Evolutionary conservation across 2,113 vertebrate genomes (phyloP).

Genomic region (Zosterops lateralis): DNA sequence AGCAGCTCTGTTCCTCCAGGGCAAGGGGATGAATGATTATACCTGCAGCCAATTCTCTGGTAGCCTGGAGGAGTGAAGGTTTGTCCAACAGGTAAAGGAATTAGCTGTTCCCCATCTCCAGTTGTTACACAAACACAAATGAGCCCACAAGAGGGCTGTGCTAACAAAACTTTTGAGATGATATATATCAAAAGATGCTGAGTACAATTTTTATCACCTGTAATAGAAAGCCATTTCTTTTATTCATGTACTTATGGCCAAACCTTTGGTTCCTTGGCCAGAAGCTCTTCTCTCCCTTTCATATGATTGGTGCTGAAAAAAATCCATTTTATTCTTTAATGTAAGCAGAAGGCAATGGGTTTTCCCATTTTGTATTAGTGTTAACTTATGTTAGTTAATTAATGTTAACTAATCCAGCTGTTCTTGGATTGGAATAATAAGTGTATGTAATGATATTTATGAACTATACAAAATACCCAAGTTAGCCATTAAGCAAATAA

Average conservation of each 20-base stretch:
- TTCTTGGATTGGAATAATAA: not conserved
- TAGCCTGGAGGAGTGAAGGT: not conserved
- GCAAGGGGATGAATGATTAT: slow-evolving; percentile 11
- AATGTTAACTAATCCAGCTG: not conserved
- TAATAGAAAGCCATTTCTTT: slow-evolving; percentile 14
- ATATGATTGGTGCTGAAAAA: not conserved
- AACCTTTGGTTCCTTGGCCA: not conserved
- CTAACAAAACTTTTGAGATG: slow-evolving; percentile 49
- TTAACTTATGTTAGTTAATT: not conserved
- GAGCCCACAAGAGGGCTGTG: slow-evolving; percentile 66
- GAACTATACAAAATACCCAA: not conserved
- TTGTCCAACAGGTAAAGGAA: slow-evolving; percentile 30
- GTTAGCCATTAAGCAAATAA: slow-evolving; percentile 9
- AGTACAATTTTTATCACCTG: slow-evolving; percentile 37
- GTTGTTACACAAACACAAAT: slow-evolving; percentile 50
- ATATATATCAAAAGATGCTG: slow-evolving; percentile 1
- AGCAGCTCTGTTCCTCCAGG: slow-evolving; percentile 9
- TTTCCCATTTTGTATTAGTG: not conserved
- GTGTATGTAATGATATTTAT: not conserved
- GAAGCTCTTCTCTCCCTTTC: not conserved
- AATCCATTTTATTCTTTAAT: not conserved
- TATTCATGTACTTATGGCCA: not conserved
- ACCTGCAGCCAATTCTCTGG: slow-evolving; percentile 21
- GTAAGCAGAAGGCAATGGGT: not conserved
- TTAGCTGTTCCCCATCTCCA: not conserved